A percentile compares a stretch with the other conserved stretches of the same genome.
Evolutionary conservation across 2,888 invertebrate species (phyloP).

Genomic region (Furcula furcula): DNA sequence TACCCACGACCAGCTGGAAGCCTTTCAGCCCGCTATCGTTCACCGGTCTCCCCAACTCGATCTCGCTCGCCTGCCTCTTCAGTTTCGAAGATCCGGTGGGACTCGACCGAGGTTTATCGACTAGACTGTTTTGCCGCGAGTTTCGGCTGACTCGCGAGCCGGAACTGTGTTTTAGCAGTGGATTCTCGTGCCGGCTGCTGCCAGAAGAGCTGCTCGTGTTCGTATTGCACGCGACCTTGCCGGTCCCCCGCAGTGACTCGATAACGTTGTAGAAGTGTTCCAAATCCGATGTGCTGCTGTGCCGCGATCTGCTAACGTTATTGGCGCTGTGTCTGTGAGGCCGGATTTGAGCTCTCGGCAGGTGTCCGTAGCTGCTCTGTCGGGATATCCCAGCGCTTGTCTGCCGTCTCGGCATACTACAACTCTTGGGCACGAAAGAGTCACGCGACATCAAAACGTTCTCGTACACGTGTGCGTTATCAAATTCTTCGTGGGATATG

Average conservation of each 20-base stretch:
- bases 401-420: constrained; percentile 74
- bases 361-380: constrained; percentile 67
- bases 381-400: constrained; percentile 55
- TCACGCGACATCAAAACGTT: constrained; percentile 61
- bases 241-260: constrained; percentile 54
- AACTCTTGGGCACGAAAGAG: constrained; percentile 63
- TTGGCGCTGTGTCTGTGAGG: constrained; percentile 58
- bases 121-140: constrained; percentile 62
- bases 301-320: constrained; percentile 54
- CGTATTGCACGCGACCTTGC: constrained; percentile 40
- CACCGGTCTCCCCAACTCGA: constrained; percentile 43
- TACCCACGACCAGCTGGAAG: constrained; percentile 67
- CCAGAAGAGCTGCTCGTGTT: constrained; percentile 62
- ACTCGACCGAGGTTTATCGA: constrained; percentile 49
- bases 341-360: constrained; percentile 62
- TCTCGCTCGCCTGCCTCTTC: constrained; percentile 62
- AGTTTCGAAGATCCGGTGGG: constrained; percentile 45
- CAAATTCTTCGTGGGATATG: constrained; percentile 64
- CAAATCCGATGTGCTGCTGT: constrained; percentile 53
- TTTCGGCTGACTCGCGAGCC: constrained; percentile 31
- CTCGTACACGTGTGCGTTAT: constrained; percentile 70
- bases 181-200: constrained; percentile 46
- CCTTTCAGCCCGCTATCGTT: constrained; percentile 45
- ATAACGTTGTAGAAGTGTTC: constrained; percentile 70
- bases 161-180: constrained; percentile 32